Conservation (phyloP, 2,888 invertebrate species). For the Gerris lacustris region DNA sequence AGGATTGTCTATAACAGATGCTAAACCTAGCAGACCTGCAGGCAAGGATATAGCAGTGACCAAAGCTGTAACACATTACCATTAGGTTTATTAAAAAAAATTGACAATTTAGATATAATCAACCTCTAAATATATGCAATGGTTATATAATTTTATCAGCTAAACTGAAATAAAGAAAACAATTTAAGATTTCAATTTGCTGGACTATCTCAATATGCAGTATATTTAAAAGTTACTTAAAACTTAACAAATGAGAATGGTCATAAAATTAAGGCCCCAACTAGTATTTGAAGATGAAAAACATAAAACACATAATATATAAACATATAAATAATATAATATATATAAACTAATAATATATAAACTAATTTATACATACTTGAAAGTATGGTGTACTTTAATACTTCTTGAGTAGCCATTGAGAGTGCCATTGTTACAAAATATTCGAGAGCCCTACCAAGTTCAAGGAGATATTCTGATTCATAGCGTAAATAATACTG, state of each 20-base stretch:
- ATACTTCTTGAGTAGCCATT: conserved; percentile 49
- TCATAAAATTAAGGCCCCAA: too few relatives aligned
- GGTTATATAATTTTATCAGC: too few relatives aligned
- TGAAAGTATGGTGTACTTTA: conserved; percentile 50
- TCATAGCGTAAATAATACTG: conserved; percentile 54
- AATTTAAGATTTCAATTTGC: too few relatives aligned
- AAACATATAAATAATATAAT: too few relatives aligned
- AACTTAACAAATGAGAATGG: too few relatives aligned
- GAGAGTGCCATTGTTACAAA: conserved; percentile 45
- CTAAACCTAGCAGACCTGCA: conserved; percentile 45
- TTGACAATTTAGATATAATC: too few relatives aligned
- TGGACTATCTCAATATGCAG: too few relatives aligned
- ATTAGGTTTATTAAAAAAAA: too few relatives aligned
- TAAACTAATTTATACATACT: conserved; percentile 35
- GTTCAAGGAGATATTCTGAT: conserved; percentile 45
- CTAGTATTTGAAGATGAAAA: too few relatives aligned
- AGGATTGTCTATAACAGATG: conserved; percentile 50
- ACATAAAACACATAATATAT: neutral
- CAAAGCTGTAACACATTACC: conserved; percentile 39
- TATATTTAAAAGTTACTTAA: too few relatives aligned
- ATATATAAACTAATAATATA: neutral
- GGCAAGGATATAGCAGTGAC: conserved; percentile 54
- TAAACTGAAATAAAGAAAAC: too few relatives aligned
- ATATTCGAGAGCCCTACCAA: conserved; percentile 50
- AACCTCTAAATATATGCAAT: too few relatives aligned